phyloP scores from a whole-genome alignment of 2,113 vertebrate genomes.

The Grantiella picta region DNA sequence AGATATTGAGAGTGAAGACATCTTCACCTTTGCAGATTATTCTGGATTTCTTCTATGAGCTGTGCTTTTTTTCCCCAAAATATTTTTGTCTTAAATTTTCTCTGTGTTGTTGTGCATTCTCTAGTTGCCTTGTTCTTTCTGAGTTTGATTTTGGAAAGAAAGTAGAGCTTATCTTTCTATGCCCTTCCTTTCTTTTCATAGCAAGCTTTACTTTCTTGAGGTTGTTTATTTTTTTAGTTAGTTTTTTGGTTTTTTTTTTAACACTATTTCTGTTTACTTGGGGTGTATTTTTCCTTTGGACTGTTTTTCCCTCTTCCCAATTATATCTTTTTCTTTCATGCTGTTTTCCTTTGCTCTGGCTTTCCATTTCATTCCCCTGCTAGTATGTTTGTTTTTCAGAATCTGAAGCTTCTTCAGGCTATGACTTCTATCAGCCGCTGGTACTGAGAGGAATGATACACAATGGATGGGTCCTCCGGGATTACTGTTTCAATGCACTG shows the following conservation, averaged over 20 bases:
- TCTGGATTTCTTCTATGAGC: neutral
- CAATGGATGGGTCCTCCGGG: conserved; percentile 14
- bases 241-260: neutral
- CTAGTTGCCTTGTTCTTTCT: neutral
- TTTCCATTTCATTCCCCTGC: conserved; percentile 37
- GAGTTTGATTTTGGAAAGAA: neutral
- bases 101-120: neutral
- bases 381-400: conserved; percentile 48
- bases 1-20: neutral
- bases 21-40: neutral
- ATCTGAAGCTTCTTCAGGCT: conserved; percentile 47
- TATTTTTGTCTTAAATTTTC: neutral
- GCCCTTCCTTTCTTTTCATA: neutral
- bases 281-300: neutral
- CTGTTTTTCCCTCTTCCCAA: neutral
- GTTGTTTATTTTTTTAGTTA: neutral
- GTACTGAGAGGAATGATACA: neutral
- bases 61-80: neutral
- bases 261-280: neutral
- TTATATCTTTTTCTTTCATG: conserved; percentile 16
- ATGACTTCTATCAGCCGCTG: conserved; percentile 21
- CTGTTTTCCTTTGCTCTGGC: conserved; percentile 15
- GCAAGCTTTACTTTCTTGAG: neutral
- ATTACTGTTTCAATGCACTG: conserved; percentile 22
- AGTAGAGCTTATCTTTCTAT: neutral